Conservation (phyloP, 30 jellyfish, hydroid and myxozoan genomes). For the Aurelia sp. region DNA sequence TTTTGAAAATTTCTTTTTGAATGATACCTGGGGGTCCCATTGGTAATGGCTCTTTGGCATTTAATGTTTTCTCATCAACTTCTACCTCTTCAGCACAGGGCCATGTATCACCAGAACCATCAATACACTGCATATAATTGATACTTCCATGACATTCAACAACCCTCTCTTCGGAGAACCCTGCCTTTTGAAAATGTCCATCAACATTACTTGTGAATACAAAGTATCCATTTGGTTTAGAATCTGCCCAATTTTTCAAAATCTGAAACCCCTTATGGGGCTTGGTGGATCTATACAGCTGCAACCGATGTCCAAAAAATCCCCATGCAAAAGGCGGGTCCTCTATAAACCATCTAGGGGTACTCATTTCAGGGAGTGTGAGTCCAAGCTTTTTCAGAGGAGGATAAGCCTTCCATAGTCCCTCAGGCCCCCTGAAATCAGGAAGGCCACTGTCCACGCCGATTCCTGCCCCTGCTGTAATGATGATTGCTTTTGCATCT, state of each 20-base stretch:
- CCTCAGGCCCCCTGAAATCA: slow-evolving; percentile 90
- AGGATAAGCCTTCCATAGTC: slow-evolving; percentile 91
- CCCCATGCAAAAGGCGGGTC: slow-evolving; percentile 93
- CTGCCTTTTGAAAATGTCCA: slow-evolving; percentile 87
- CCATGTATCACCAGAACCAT: slow-evolving; percentile 68
- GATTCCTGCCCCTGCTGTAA: slow-evolving; percentile 90
- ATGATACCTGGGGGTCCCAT: slow-evolving; percentile 86
- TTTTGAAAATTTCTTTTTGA: neutral
- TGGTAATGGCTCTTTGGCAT: slow-evolving; percentile 68
- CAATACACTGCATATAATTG: slow-evolving; percentile 32
- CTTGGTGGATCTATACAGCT: slow-evolving; percentile 50
- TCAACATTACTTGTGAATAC: slow-evolving; percentile 86
- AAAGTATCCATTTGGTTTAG: slow-evolving; percentile 54
- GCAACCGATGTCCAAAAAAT: slow-evolving; percentile 77
- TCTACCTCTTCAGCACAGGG: slow-evolving; percentile 53
- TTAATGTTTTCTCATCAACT: slow-evolving; percentile 62
- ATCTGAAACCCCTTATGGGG: slow-evolving; percentile 86
- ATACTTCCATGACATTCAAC: slow-evolving; percentile 84
- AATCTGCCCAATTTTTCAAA: slow-evolving; percentile 61
- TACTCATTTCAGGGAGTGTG: slow-evolving; percentile 76
- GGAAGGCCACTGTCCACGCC: slow-evolving; percentile 94
- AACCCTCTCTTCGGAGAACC: slow-evolving; percentile 62
- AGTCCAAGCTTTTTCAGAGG: slow-evolving; percentile 73
- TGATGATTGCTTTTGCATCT: slow-evolving; percentile 59
- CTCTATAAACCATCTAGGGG: slow-evolving; percentile 75